Conservation (phyloP, 2,113 vertebrate genomes). For the Murina feae region DNA sequence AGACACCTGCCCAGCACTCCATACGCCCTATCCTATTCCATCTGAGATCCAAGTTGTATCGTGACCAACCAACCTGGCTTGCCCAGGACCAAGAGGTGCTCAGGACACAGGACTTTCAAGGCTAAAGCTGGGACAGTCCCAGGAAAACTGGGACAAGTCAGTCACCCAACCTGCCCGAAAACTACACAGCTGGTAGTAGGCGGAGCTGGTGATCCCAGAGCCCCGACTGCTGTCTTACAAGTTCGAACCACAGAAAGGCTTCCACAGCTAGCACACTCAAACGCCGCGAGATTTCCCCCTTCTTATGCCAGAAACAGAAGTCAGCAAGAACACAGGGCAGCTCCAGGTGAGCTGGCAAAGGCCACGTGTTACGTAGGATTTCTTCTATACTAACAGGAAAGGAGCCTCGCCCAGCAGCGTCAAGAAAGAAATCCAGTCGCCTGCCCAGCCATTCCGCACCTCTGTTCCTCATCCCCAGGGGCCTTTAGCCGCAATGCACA, state of each 20-base stretch:
- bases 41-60: fast-evolving
- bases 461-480: background rate
- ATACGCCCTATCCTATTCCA: fast-evolving
- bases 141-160: background rate
- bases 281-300: background rate
- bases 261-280: background rate
- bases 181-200: background rate
- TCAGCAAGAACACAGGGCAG: background rate
- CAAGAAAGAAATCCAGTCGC: background rate
- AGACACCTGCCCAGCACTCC: background rate
- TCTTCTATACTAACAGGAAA: background rate
- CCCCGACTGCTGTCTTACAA: background rate
- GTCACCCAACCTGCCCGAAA: background rate
- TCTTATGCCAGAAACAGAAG: background rate
- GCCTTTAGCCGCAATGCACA: no score
- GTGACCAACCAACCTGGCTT: background rate
- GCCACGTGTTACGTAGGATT: background rate
- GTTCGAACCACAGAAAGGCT: background rate
- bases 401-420: background rate
- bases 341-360: background rate
- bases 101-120: background rate
- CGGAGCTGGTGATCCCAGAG: background rate
- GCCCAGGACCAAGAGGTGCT: background rate
- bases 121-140: background rate
- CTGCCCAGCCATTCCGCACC: background rate